Conservation (phyloP, 2,113 vertebrate genomes). For the Hipposideros armiger region DNA sequence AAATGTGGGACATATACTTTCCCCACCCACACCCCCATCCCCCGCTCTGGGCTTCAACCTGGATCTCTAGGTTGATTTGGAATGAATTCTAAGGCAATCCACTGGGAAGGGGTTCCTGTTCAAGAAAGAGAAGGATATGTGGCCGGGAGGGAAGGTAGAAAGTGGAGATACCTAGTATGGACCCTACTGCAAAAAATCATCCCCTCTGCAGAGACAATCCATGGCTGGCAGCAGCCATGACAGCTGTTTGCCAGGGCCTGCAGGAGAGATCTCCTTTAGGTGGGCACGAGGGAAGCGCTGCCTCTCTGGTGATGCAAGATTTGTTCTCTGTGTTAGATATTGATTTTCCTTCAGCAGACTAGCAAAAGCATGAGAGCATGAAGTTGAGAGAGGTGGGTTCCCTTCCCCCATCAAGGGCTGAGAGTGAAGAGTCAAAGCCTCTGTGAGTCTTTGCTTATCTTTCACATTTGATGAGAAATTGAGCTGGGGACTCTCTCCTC, state of each 20-base stretch:
- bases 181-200: not conserved
- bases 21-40: not conserved
- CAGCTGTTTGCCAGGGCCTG: not conserved
- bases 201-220: not conserved
- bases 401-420: not conserved
- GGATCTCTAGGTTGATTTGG: not conserved
- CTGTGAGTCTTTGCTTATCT: constrained; percentile 11
- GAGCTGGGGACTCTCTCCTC: constrained; percentile 17
- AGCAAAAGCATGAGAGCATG: constrained; percentile 53
- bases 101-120: not conserved
- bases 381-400: not conserved
- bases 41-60: not conserved
- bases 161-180: too few relatives aligned
- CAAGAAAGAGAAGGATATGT: not conserved
- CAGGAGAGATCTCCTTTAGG: not conserved
- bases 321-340: constrained; percentile 16
- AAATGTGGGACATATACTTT: fast-evolving
- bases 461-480: constrained; percentile 67
- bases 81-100: not conserved
- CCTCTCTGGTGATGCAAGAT: not conserved
- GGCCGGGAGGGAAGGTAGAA: not conserved
- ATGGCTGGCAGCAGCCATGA: not conserved
- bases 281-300: not conserved
- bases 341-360: constrained; percentile 35
- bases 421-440: constrained; percentile 23